Conservation (phyloP, 1,140 invertebrate genomes). For the Procambarus clarkii region DNA sequence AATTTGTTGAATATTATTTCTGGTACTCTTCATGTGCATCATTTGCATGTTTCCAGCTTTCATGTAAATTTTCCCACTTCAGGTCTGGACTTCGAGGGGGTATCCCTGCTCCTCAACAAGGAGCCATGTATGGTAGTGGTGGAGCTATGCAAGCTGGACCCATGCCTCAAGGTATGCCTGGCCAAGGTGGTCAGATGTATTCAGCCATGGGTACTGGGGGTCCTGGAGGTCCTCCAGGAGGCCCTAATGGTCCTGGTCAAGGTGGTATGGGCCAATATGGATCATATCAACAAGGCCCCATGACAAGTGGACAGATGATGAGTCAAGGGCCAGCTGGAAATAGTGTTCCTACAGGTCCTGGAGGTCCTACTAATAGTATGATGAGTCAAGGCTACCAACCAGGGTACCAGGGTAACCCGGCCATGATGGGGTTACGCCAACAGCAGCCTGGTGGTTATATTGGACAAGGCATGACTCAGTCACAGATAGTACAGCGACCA, state of each 20-base stretch:
- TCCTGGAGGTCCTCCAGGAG: constrained; percentile 52
- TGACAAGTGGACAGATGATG: constrained; percentile 64
- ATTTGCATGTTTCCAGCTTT: background rate
- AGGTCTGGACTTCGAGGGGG: constrained; percentile 58
- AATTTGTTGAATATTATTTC: background rate
- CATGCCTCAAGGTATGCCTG: constrained; percentile 67
- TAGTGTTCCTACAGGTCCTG: constrained; percentile 58
- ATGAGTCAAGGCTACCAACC: constrained; percentile 71
- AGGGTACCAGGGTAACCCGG: constrained; percentile 59
- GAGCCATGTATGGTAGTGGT: constrained; percentile 56
- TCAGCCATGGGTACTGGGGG: constrained; percentile 46
- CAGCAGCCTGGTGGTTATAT: constrained; percentile 67
- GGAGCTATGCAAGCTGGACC: constrained; percentile 59
- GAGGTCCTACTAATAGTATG: constrained; percentile 50
- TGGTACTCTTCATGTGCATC: background rate
- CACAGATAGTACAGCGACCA: constrained; percentile 71
- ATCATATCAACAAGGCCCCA: constrained; percentile 51
- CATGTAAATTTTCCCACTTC: background rate
- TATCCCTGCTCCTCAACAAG: constrained; percentile 56
- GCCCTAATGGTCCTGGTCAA: constrained; percentile 45
- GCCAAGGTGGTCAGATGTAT: constrained; percentile 68
- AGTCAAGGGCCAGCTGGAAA: constrained; percentile 55
- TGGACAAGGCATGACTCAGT: constrained; percentile 61
- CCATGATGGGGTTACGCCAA: constrained; percentile 69
- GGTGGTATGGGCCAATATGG: constrained; percentile 55